These are phyloP conservation scores for Margarornis squamiger DNA, from an alignment of 2,797 vertebrate genomes.

Conservation along the genomic window DNA sequence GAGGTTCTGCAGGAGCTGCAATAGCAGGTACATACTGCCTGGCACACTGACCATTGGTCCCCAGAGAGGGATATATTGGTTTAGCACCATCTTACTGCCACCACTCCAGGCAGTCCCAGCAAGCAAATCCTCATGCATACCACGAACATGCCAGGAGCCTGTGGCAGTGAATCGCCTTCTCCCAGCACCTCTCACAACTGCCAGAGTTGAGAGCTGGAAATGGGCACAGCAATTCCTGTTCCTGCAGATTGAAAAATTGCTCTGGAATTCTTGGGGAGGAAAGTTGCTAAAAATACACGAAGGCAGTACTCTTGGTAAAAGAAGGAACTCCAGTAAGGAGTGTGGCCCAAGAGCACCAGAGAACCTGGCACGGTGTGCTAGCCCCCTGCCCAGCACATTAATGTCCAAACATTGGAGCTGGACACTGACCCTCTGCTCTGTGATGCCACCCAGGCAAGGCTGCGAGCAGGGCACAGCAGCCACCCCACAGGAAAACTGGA, in stretches of 20 bases:
- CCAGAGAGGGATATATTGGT: not conserved
- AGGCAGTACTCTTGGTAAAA: not conserved
- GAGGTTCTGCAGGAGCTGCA: not conserved
- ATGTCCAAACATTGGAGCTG: rapidly evolving
- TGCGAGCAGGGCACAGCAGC: rapidly evolving
- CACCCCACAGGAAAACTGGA: rapidly evolving
- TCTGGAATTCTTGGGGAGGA: slow-evolving; percentile 49
- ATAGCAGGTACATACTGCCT: rapidly evolving
- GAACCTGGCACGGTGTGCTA: not conserved
- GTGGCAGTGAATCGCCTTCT: not conserved
- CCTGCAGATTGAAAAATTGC: slow-evolving; percentile 26
- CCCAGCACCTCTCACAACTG: not conserved
- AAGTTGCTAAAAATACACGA: slow-evolving; percentile 52
- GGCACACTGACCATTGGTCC: not conserved
- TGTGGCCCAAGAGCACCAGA: not conserved
- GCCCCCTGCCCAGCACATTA: not conserved
- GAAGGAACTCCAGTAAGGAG: not conserved
- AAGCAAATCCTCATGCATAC: not conserved
- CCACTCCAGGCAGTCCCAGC: not conserved
- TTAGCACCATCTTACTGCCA: not conserved
- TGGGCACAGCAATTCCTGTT: not conserved
- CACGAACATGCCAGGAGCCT: not conserved
- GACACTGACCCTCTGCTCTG: not conserved
- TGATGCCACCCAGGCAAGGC: not conserved
- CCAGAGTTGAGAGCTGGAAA: not conserved